Evolutionary conservation across 2,113 vertebrate genomes (phyloP), one percentile per base, ranked within the genome.

Genomic region (Scytalopus superciliaris): DNA sequence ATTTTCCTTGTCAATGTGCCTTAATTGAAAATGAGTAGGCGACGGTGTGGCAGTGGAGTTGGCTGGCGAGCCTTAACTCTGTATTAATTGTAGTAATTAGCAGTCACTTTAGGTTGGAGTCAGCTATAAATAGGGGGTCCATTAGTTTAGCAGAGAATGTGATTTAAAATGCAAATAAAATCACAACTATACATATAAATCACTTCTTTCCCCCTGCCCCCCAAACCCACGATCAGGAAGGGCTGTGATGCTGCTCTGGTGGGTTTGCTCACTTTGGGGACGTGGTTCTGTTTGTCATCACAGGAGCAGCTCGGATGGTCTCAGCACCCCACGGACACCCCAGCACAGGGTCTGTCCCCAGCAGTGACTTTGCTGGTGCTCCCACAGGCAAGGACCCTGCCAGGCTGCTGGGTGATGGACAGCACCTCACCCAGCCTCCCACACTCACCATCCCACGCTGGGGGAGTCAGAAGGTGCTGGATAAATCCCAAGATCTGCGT

Each of bases 21-120:
- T 92, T 98, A 98, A 98, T 97, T 98, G 98, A 98, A 98, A 98
- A 97, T 96, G 98, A 98, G 98, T 97, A 95, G 98, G 98, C 98
- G 97, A 97, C 84, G 96, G 97, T 97, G 97, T 97, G 97, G 97
- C 97, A 96, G 93, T 84, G 96, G 97, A 97, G 98, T 84, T 97
- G 96, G 97, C 97, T 98, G 97, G 97, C 96, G 96, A 98, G 97
- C 88, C 98, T 96, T 97, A 97, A 96, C 81, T 94, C 97, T 97
- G 90, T 98, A 98, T 98, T 98, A 98, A 98, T 98, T 98, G 98
- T 97, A 97, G 98, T 98, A 98, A 98, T 98, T 98, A 98, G 98
- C 98, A 98, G 97, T 98, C 98, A 97, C 97, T 98, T 98, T 98
- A 94, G 98, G 97, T 97, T 98, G 97, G 96, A 98, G 97, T 97